Conservation (phyloP, 2,888 invertebrate genomes). For the Trachelus iudaicus region DNA sequence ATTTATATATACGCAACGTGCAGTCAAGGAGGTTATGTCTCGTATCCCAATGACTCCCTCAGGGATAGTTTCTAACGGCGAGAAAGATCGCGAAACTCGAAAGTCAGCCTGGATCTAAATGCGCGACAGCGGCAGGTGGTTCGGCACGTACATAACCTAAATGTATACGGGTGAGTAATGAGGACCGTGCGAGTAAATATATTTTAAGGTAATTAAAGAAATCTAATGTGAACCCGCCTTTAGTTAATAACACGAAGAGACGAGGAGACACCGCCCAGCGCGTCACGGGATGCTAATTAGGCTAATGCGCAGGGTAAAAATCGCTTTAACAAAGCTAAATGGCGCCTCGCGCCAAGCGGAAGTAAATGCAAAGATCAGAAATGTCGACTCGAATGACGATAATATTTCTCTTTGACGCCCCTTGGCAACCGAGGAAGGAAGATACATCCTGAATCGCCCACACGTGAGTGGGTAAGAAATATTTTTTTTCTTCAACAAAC, state of each 20-base stretch:
- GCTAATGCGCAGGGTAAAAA: background rate
- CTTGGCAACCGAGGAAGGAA: background rate
- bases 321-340: background rate
- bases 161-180: background rate
- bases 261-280: background rate
- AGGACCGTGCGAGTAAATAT: background rate
- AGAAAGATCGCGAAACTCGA: background rate
- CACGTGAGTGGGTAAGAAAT: background rate
- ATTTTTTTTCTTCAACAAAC: background rate
- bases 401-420: background rate
- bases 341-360: background rate
- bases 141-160: background rate
- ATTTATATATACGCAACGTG: background rate
- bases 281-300: conserved; percentile 15
- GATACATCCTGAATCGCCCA: background rate
- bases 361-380: background rate
- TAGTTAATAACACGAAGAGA: background rate
- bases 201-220: background rate
- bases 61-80: background rate
- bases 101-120: background rate
- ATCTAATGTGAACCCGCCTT: background rate
- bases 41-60: background rate
- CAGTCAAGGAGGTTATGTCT: background rate
- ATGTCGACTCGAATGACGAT: background rate
- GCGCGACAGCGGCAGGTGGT: background rate